Conservation (phyloP, 2,888 invertebrate genomes). For the Ophion obscuratus region DNA sequence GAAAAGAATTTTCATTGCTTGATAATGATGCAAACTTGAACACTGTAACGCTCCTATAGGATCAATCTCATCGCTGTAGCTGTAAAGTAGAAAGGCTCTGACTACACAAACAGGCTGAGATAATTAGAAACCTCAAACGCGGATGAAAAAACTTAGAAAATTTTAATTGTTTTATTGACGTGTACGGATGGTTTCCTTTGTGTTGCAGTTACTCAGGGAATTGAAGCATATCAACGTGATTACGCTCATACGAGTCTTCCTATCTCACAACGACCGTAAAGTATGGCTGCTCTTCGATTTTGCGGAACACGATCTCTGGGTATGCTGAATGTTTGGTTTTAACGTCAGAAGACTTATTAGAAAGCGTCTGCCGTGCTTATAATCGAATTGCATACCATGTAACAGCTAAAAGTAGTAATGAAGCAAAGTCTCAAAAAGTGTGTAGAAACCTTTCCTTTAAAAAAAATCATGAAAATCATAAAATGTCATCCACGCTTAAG, state of each 20-base stretch:
- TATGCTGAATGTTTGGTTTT: slow-evolving; percentile 75
- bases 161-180: neutral
- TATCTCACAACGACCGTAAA: slow-evolving; percentile 98
- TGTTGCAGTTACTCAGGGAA: slow-evolving; percentile 93
- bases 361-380: neutral
- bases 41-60: too few relatives aligned
- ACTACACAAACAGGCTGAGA: too few relatives aligned
- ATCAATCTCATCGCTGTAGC: neutral
- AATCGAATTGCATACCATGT: too few relatives aligned
- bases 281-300: slow-evolving; percentile 99
- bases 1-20: too few relatives aligned
- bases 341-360: neutral
- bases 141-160: neutral
- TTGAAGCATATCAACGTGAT: slow-evolving; percentile 99
- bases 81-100: too few relatives aligned
- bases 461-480: too few relatives aligned
- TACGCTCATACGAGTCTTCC: slow-evolving; percentile 96
- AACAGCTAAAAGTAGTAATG: too few relatives aligned
- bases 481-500: too few relatives aligned
- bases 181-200: neutral
- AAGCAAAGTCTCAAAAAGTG: too few relatives aligned
- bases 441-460: too few relatives aligned
- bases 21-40: too few relatives aligned
- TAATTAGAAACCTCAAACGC: too few relatives aligned
- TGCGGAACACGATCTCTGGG: slow-evolving; percentile 99